Base-by-base conservation (phyloP, 1,140 invertebrate species). In the Campoletis sonorensis region DNA sequence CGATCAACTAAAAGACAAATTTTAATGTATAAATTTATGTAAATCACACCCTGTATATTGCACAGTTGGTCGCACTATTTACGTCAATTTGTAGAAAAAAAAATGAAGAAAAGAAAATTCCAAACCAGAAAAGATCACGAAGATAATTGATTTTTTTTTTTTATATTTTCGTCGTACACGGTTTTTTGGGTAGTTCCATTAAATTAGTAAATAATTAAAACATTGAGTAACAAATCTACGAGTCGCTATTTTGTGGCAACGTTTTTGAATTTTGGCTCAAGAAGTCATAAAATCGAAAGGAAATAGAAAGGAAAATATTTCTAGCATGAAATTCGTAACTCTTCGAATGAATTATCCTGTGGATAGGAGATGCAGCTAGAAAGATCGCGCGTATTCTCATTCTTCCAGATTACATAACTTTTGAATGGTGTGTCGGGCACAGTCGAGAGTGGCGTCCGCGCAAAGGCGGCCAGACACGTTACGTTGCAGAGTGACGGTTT, bases 401-500 rank as follows among this genome's bases (percentile, higher is more conserved):
- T 67, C 33, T 64, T 67, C 33, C 8, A 13, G 30, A 15, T 78
- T 78, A 33, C 58, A 61, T 16, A 78, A 78, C 13, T 67, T 68
- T 68, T 78, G 58, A 58, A 40, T 33, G 21, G 75, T 58, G 49
- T 51, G 71, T 76, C 73, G 73, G 21, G 26, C 18, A 61, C 4
- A 26, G 61, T 4, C 61, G 61, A 64, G 61, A 64, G 76, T 78
- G 76, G 49, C 54, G 45, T 5, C 49, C 7, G 27, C 23, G 26
- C 27, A 15, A 33, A 70, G n/a, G 16, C 73, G 30, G 54, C 51
- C 73, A 78, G 76, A 78, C 76, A 67, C 76, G 76, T 78, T 78
- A 78, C 76, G 76, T 78, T 78, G 45, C 54, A 61, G 51, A 51
- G 73, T 37, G 51, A 54, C 51, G 73, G 76, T 61, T 61, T 45